Evolutionary conservation across 2,888 invertebrate species (phyloP), one percentile per base, ranked within the genome.

Genomic region (Spicauda simplicius): DNA sequence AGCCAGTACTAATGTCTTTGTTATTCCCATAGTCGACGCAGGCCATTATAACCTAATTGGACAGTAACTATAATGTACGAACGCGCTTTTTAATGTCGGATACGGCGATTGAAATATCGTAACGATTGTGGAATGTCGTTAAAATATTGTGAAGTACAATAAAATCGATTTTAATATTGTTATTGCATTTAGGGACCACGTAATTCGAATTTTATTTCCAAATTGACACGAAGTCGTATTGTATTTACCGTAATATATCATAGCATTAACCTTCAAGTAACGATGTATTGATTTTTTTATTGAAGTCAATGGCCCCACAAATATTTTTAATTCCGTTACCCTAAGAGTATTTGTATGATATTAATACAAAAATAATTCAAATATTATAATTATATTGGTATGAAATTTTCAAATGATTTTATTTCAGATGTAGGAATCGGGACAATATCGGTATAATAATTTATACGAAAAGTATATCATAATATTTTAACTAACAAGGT

Each of bases 31-130:
- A 82, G 80, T 79, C 77, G 74, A 80, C 73, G 76, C 78, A 81
- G 75, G 81, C 84, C 75, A 86, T 87, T 87, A 86, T 81, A 80
- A 83, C 76, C 80, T 89, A 86, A 88, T 88, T 86, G 83, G 77
- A 72, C 77, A 78, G 71, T 74, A 68, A 74, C 71, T 65, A 52
- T 54, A 60, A 66, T 66, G 61, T 56, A 67, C 30, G 50, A 66
- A 65, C 64, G 37, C 65, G 65, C 25, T 2, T 5, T 25, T 65
- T 48, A 48, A 60, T 48, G 45, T 45, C 71, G 72, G 74, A 71
- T 68, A 70, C 57, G 69, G 63, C 64, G 64, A 56, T 69, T 63
- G 25, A 50, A 33, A 68, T 68, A 66, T 71, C 65, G 69, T 71
- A 71, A 71, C 62, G 68, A 69, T 70, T 65, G 64, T 60, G 70